Base-by-base conservation (phyloP, 1,140 invertebrate species). In the Delia radicum region DNA sequence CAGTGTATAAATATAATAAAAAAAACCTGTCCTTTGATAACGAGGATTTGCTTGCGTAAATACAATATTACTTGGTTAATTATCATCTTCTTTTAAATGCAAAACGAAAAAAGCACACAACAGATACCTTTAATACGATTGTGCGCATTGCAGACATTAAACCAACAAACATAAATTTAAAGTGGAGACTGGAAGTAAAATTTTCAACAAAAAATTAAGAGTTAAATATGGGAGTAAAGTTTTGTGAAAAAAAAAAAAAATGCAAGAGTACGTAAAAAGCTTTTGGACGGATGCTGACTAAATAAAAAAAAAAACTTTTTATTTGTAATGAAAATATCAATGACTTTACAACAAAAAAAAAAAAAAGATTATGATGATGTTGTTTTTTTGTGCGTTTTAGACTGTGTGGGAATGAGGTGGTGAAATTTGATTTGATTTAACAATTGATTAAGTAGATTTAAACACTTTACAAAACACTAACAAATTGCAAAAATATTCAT, bases 21-120 rank as follows among this genome's bases (percentile, higher is more conserved):
- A n/a, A n/a, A n/a, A 55, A 69, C 65, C n/a, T 69, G 65, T 69
- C 65, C 65, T 69, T 69, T 69, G 65, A 33, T 69, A 69, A 69
- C 65, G 65, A 69, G 65, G 13, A 69, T 69, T 69, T 69, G 65
- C 65, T 69, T 69, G 65, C 65, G 65, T 69, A 69, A 69, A 69
- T 33, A 24, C 48, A 55, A 55, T 55, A 55, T 55, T 55, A 55
- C 48, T 55, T 55, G 48, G 48, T 55, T 55, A 55, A 55, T 55
- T 55, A 55, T 55, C 48, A 15, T 55, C 21, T 21, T 55, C 48
- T 55, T 10, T 15, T 42, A 10, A 21, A 55, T 18, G 15, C 48
- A 55, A 18, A 18, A 33, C 31, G 12, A 33, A 7, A 37, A 13
- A 13, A 55, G 8, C n/a, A 55, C 48, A 21, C n/a, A 18, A 55